Conservation (phyloP, 2,888 invertebrate species). For the Amblyjoppa proteus region DNA sequence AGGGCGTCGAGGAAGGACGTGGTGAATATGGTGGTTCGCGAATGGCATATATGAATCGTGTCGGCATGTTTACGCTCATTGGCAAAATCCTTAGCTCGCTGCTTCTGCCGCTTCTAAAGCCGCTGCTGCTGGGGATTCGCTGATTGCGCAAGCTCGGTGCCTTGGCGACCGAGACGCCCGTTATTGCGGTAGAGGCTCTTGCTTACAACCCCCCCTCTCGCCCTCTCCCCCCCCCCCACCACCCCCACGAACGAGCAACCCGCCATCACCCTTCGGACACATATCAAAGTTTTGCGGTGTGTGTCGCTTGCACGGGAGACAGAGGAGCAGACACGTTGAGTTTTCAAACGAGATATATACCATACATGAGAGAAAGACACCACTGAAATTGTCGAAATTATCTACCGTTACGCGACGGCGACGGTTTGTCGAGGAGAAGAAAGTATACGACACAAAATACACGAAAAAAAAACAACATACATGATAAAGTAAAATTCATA, state of each 20-base stretch:
- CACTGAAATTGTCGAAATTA: constrained; percentile 8
- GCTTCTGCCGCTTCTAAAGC: constrained; percentile 55
- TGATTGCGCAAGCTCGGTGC: constrained; percentile 81
- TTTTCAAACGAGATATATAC: constrained; percentile 2
- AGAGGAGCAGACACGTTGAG: background rate
- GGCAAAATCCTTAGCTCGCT: constrained; percentile 52
- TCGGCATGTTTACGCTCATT: constrained; percentile 52
- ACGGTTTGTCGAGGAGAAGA: background rate
- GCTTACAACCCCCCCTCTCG: constrained; percentile 31
- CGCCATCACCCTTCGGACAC: constrained; percentile 53
- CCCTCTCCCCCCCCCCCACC: background rate
- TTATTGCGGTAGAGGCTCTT: constrained; percentile 64
- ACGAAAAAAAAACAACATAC: background rate
- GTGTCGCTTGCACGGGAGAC: constrained; percentile 35
- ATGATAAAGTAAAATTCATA: background rate
- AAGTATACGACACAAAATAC: background rate
- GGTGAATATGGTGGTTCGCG: constrained; percentile 25
- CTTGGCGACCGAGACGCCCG: constrained; percentile 81
- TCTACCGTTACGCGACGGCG: constrained; percentile 17
- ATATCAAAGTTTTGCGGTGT: constrained; percentile 75
- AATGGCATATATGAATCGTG: constrained; percentile 10
- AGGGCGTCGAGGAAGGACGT: constrained; percentile 28
- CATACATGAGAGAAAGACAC: background rate
- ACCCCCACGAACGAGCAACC: constrained; percentile 36
- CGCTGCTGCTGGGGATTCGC: constrained; percentile 59